A percentile compares a stretch with the other conserved stretches of the same genome.
These are phyloP conservation scores for Drosophila yakuba DNA, from an alignment of 1,140 invertebrate species.

Conservation along the genomic window DNA sequence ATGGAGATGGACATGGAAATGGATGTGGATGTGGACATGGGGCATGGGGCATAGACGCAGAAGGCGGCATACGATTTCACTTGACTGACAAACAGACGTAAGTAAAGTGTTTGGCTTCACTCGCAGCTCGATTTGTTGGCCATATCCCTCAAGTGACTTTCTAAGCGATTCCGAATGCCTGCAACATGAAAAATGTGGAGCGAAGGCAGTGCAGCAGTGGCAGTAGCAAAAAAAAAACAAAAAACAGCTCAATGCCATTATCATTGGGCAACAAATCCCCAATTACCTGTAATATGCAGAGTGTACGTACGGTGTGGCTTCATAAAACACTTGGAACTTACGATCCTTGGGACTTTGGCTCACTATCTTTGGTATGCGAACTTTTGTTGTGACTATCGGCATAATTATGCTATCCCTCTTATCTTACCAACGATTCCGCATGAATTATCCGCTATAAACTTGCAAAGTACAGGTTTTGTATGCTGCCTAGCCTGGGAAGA, in stretches of 20 bases:
- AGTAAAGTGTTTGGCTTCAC: constrained; percentile 53
- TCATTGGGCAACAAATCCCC: constrained; percentile 45
- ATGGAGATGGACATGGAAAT: constrained; percentile 16
- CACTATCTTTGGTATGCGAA: background rate
- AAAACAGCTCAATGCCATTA: constrained; percentile 39
- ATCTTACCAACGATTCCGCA: background rate
- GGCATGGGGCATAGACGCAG: constrained; percentile 25
- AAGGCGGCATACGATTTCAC: constrained; percentile 73
- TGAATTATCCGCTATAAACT: constrained; percentile 8
- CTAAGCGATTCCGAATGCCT: constrained; percentile 56
- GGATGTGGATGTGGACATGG: background rate
- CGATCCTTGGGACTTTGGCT: background rate
- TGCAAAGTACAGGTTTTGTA: background rate
- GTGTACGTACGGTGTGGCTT: background rate
- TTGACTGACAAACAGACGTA: constrained; percentile 65
- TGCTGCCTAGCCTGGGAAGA: background rate
- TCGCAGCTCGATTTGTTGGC: constrained; percentile 9
- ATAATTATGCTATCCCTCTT: background rate
- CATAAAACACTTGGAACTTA: constrained; percentile 2
- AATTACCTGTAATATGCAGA: constrained; percentile 28
- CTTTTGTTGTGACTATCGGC: background rate
- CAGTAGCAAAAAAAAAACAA: constrained; percentile 24
- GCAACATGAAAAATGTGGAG: constrained; percentile 79
- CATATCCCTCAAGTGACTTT: constrained; percentile 66
- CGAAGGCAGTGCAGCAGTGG: constrained; percentile 47